These are phyloP conservation scores for Stichopus horrens DNA, from an alignment of 53 echinoderm and acorn worm species.

Conservation along the genomic window DNA sequence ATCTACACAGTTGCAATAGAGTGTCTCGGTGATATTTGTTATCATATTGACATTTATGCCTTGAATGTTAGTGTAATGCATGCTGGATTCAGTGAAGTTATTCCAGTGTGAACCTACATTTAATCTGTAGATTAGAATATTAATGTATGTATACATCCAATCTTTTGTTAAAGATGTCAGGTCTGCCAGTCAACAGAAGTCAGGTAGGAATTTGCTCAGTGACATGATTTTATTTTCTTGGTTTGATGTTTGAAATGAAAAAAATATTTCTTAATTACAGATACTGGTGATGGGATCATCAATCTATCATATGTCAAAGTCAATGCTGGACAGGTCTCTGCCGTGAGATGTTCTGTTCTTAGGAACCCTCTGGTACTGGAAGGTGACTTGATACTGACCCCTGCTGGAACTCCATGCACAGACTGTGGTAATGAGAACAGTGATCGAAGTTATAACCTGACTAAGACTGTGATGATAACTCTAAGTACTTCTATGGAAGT, in stretches of 20 bases:
- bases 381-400: not conserved
- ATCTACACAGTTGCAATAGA: too few species aligned
- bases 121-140: too few species aligned
- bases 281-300: not conserved
- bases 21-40: too few species aligned
- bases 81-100: too few species aligned
- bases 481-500: not conserved
- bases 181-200: too few species aligned
- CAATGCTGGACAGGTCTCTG: not conserved
- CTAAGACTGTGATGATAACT: not conserved
- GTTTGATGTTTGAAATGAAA: not conserved
- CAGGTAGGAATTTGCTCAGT: too few species aligned
- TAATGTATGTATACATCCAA: too few species aligned
- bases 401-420: not conserved
- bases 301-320: not conserved
- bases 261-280: not conserved
- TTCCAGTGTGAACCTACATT: too few species aligned
- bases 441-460: not conserved
- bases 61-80: too few species aligned
- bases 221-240: not conserved
- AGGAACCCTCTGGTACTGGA: not conserved
- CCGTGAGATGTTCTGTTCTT: constrained; percentile 1
- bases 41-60: too few species aligned
- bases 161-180: too few species aligned
- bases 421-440: not conserved